Evolutionary conservation across 1,140 invertebrate genomes (phyloP).

Genomic region (Latrodectus geometricus): DNA sequence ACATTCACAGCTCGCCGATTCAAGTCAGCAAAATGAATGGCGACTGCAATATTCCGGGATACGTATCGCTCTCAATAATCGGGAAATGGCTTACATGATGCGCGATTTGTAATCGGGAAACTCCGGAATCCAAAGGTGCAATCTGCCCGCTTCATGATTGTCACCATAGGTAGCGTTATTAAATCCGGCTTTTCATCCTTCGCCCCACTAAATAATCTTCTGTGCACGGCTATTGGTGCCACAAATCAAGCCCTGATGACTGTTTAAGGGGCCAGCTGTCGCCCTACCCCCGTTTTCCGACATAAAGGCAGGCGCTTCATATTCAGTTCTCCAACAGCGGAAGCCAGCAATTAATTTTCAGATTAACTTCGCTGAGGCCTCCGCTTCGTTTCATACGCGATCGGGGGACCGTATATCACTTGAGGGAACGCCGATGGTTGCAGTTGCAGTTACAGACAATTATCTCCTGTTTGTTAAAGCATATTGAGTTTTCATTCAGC

Average conservation of each 20-base stretch:
- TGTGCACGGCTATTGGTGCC: slow-evolving; percentile 56
- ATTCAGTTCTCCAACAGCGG: slow-evolving; percentile 35
- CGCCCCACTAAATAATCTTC: slow-evolving; percentile 49
- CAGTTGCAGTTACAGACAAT: too few relatives aligned
- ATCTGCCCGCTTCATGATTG: slow-evolving; percentile 18
- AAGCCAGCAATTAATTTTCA: slow-evolving; percentile 51
- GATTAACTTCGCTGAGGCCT: slow-evolving; percentile 37
- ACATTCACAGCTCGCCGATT: too few relatives aligned
- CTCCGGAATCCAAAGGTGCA: not conserved
- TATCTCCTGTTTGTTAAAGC: too few relatives aligned
- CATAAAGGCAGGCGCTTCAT: slow-evolving; percentile 44
- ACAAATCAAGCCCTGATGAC: slow-evolving; percentile 60
- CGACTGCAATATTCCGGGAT: too few relatives aligned
- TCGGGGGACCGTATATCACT: not conserved
- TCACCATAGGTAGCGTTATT: slow-evolving; percentile 52
- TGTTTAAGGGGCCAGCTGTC: slow-evolving; percentile 60
- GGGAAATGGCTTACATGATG: not conserved
- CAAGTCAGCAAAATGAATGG: too few relatives aligned
- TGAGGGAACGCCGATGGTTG: not conserved
- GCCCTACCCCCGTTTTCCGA: not conserved
- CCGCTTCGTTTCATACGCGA: not conserved
- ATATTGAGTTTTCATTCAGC: too few relatives aligned
- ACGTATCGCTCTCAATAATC: not conserved
- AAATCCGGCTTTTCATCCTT: slow-evolving; percentile 56
- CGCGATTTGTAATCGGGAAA: not conserved